Percentiles rank a stretch among this genome's conserved stretches.
Conservation (phyloP, 2,113 vertebrate species). For the Riparia riparia region DNA sequence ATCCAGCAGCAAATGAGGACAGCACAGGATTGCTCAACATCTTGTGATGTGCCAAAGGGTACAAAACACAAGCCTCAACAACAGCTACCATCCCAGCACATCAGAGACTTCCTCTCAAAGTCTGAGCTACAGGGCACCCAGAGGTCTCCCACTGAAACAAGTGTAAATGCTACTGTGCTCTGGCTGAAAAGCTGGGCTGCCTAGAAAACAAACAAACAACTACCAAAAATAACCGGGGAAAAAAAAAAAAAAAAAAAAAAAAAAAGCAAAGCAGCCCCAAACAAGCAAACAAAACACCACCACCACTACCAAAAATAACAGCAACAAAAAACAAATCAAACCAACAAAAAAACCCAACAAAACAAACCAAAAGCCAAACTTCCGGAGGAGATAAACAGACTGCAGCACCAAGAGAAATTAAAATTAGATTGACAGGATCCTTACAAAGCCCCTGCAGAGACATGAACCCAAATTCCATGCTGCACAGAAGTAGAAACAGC, state of each 20-base stretch:
- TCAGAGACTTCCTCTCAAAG: neutral
- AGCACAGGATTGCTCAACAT: neutral
- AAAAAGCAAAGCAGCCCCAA: too few species aligned
- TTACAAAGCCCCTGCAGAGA: neutral
- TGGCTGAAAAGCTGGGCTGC: neutral
- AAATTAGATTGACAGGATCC: rapidly evolving
- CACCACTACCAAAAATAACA: too few species aligned
- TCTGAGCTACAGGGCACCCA: neutral
- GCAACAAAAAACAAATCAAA: neutral
- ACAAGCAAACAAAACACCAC: neutral
- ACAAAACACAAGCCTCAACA: neutral
- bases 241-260: neutral
- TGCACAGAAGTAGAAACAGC: neutral
- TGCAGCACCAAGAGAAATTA: neutral
- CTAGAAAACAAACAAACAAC: neutral
- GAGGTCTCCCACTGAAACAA: neutral
- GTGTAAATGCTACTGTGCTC: neutral
- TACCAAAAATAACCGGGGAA: neutral
- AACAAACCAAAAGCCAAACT: neutral
- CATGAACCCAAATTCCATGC: neutral
- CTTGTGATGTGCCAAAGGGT: neutral
- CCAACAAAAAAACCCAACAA: too few species aligned
- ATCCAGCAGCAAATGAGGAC: neutral
- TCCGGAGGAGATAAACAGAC: neutral
- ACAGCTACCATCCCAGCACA: neutral